These are phyloP conservation scores for Microctonus aethiopoides DNA, from an alignment of 2,888 invertebrate genomes.

Conservation along the genomic window DNA sequence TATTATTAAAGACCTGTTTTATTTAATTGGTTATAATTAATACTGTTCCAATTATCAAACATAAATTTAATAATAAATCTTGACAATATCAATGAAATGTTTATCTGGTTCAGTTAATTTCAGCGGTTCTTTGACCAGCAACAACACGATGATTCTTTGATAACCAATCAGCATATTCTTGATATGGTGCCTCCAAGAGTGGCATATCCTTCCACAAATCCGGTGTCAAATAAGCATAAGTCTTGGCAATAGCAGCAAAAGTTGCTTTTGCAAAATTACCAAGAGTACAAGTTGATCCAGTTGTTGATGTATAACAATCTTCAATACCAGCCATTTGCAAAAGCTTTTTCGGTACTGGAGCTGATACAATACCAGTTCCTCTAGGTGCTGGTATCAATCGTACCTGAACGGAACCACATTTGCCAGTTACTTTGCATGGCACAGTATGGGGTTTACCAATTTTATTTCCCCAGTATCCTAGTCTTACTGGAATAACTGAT, in stretches of 20 bases:
- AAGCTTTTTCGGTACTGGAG: slow-evolving; percentile 98
- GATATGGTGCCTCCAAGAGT: slow-evolving; percentile 93
- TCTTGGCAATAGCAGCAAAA: slow-evolving; percentile 98
- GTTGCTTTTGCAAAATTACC: slow-evolving; percentile 99
- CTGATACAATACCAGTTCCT: slow-evolving; percentile 99
- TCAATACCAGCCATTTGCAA: slow-evolving; percentile 99
- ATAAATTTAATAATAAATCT: too few species aligned
- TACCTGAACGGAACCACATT: slow-evolving; percentile 98
- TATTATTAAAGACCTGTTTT: too few species aligned
- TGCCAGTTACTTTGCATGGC: slow-evolving; percentile 99
- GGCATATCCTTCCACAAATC: slow-evolving; percentile 99
- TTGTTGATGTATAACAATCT: slow-evolving; percentile 98
- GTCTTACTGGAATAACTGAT: slow-evolving; percentile 96
- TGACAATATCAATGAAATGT: too few species aligned
- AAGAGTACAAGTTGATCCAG: slow-evolving; percentile 97
- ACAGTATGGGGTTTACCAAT: slow-evolving; percentile 99
- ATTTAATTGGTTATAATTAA: too few species aligned
- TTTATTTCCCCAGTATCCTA: slow-evolving; percentile 99
- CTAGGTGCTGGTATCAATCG: slow-evolving; percentile 98
- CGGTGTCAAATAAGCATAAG: slow-evolving; percentile 98
- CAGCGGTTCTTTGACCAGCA: slow-evolving; percentile 62
- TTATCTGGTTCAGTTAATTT: slow-evolving; percentile 50
- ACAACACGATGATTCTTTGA: slow-evolving; percentile 74
- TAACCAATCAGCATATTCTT: slow-evolving; percentile 92
- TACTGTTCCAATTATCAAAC: too few species aligned